These are phyloP conservation scores for Lithosia quadra DNA, from an alignment of 2,888 invertebrate genomes.

Conservation along the genomic window DNA sequence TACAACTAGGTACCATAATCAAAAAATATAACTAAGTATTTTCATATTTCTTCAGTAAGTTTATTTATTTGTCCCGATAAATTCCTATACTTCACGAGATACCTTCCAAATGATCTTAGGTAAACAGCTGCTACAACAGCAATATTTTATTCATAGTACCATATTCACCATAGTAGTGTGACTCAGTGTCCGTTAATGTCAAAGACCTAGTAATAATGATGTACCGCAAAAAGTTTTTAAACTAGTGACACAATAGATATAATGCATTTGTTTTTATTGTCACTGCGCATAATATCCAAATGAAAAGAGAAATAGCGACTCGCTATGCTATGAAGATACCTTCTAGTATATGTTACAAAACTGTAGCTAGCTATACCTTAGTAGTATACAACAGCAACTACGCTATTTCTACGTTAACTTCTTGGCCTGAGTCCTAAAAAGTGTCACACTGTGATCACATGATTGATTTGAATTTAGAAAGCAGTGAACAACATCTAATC, in stretches of 20 bases:
- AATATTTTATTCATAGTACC: not conserved
- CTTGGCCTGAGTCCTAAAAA: constrained; percentile 1
- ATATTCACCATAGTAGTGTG: not conserved
- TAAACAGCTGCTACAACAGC: not conserved
- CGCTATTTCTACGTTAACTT: not conserved
- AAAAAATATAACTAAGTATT: no score
- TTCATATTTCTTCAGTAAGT: no score
- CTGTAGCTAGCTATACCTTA: no score
- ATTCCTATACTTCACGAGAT: no score
- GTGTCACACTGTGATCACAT: not conserved
- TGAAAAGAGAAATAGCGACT: not conserved
- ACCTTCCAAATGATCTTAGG: not conserved
- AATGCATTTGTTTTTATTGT: not conserved
- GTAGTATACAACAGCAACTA: not conserved
- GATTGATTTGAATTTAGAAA: not conserved
- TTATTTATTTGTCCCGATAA: no score
- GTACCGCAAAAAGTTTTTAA: not conserved
- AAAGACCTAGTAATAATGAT: not conserved
- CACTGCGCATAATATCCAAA: not conserved
- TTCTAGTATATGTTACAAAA: no score
- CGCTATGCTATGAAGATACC: no score
- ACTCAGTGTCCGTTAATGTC: not conserved
- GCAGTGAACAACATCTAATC: not conserved
- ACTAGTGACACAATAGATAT: no score
- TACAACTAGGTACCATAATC: not conserved